Evolutionary conservation across 2,797 vertebrate genomes (phyloP).

Genomic region (Sarcophilus harrisii): DNA sequence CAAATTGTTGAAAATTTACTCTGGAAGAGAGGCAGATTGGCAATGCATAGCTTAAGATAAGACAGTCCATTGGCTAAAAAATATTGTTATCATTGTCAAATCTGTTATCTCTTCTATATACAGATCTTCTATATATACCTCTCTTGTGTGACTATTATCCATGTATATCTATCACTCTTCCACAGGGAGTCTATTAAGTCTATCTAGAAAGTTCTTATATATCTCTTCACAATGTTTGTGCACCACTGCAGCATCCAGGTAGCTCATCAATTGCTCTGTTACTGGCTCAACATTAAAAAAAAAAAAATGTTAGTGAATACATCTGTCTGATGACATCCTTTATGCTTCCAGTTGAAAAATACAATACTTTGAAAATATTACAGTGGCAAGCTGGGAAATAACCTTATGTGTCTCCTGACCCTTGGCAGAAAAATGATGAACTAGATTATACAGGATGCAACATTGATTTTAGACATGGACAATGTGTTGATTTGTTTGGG

Average conservation of each 20-base stretch:
- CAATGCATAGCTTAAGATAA: conserved; percentile 2
- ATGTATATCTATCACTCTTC: background rate
- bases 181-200: background rate
- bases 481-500: background rate
- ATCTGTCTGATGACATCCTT: background rate
- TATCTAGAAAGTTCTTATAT: background rate
- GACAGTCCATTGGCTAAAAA: background rate
- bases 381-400: background rate
- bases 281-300: background rate
- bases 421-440: background rate
- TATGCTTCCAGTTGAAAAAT: background rate
- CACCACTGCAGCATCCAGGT: background rate
- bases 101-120: background rate
- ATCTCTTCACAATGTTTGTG: background rate
- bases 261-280: background rate
- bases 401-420: background rate
- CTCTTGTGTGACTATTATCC: background rate
- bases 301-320: background rate
- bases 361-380: background rate
- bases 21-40: background rate
- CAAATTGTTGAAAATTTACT: conserved; percentile 44
- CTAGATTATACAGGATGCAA: background rate
- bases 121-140: too few relatives aligned
- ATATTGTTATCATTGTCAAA: background rate
- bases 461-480: background rate